These are phyloP conservation scores for Euglossa dilemma DNA, from an alignment of 1,140 invertebrate species.

Conservation along the genomic window DNA sequence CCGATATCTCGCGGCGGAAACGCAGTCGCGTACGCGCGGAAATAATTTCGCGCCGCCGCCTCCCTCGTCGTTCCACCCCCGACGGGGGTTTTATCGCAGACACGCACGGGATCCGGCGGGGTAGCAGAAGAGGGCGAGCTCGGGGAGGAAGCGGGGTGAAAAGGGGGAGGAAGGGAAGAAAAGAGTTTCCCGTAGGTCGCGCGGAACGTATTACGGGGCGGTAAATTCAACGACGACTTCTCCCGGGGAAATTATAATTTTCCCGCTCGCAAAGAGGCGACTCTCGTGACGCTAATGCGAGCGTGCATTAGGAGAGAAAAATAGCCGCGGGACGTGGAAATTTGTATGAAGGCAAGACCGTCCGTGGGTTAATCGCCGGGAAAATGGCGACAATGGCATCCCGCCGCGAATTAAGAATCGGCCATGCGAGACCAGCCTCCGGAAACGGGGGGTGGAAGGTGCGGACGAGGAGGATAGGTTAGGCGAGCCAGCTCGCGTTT, in stretches of 20 bases:
- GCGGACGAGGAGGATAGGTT: too few relatives aligned
- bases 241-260: slow-evolving; percentile 79
- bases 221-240: slow-evolving; percentile 76
- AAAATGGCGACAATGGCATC: slow-evolving; percentile 75
- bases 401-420: slow-evolving; percentile 65
- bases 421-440: slow-evolving; percentile 39
- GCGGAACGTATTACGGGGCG: slow-evolving; percentile 71
- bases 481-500: neutral
- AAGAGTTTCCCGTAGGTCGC: slow-evolving; percentile 43
- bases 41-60: slow-evolving; percentile 13
- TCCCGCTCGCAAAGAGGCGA: slow-evolving; percentile 75
- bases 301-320: slow-evolving; percentile 80
- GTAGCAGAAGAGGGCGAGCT: neutral
- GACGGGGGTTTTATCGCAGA: neutral
- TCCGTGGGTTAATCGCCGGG: slow-evolving; percentile 76
- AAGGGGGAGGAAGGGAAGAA: neutral
- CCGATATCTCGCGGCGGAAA: slow-evolving; percentile 23
- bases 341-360: slow-evolving; percentile 69
- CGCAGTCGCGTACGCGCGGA: slow-evolving; percentile 2
- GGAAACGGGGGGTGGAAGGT: slow-evolving; percentile 7
- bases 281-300: slow-evolving; percentile 78
- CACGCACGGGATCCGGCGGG: neutral
- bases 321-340: slow-evolving; percentile 71
- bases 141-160: neutral
- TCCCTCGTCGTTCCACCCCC: too few relatives aligned